A percentile compares a stretch with the other conserved stretches of the same genome.
These are phyloP conservation scores for Lutjanus campechanus DNA, from an alignment of 2,797 vertebrate species.

Conservation along the genomic window DNA sequence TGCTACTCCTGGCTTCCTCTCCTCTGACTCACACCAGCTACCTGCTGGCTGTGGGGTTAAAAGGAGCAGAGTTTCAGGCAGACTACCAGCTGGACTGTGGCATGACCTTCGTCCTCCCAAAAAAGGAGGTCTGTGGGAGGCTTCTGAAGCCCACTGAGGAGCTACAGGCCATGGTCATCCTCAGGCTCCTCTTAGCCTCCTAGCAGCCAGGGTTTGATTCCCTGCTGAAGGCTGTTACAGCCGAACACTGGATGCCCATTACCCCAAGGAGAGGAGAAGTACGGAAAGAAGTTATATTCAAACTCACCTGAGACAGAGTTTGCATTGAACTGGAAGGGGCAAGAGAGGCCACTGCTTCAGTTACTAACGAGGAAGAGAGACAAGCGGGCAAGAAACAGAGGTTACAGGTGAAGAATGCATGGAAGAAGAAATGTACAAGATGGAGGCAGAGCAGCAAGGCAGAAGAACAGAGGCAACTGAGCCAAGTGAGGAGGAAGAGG, in stretches of 20 bases:
- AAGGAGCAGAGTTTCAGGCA: slow-evolving; percentile 44
- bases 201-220: slow-evolving; percentile 29
- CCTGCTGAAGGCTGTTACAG: slow-evolving; percentile 29
- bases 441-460: slow-evolving; percentile 11
- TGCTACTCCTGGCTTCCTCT: slow-evolving; percentile 36
- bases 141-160: slow-evolving; percentile 33
- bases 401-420: slow-evolving; percentile 20
- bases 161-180: slow-evolving; percentile 38
- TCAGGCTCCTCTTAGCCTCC: slow-evolving; percentile 36
- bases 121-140: slow-evolving; percentile 45
- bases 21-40: slow-evolving; percentile 38
- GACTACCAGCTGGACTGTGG: slow-evolving; percentile 49
- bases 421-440: slow-evolving; percentile 4
- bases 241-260: slow-evolving; percentile 34
- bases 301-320: slow-evolving; percentile 44
- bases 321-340: slow-evolving; percentile 32
- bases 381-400: slow-evolving; percentile 19
- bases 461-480: slow-evolving; percentile 15
- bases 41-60: slow-evolving; percentile 46
- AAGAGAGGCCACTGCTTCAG: slow-evolving; percentile 14
- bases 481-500: slow-evolving; percentile 28
- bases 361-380: slow-evolving; percentile 21
- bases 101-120: slow-evolving; percentile 51
- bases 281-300: slow-evolving; percentile 48
- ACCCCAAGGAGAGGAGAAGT: slow-evolving; percentile 25